phyloP scores from a whole-genome alignment of 2,797 vertebrate genomes.

The Coranthus polyacanthus region DNA sequence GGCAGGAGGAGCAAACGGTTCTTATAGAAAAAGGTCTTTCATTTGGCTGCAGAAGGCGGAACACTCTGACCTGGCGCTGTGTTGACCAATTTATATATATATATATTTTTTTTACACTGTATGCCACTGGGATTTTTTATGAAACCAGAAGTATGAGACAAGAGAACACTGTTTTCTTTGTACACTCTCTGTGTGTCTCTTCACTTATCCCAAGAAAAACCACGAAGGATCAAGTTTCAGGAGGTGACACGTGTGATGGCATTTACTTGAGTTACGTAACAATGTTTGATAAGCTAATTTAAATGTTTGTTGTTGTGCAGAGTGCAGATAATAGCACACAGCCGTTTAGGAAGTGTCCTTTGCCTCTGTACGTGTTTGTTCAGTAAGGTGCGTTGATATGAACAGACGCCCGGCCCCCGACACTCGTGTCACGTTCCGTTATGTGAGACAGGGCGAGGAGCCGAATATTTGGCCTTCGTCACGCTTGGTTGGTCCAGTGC shows the following conservation, averaged over 20 bases:
- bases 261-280: conserved; percentile 19
- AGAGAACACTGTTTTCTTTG: not conserved
- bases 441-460: not conserved
- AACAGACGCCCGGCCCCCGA: conserved; percentile 13
- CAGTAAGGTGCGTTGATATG: conserved; percentile 23
- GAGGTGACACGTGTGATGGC: not conserved
- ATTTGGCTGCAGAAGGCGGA: conserved; percentile 12
- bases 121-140: not conserved
- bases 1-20: conserved; percentile 40
- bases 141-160: not conserved
- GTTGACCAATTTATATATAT: not conserved
- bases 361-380: conserved; percentile 38
- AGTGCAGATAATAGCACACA: not conserved
- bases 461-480: not conserved
- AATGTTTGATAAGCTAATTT: conserved; percentile 1
- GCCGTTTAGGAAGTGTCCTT: not conserved
- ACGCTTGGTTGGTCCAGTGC: not conserved
- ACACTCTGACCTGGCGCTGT: not conserved
- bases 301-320: not conserved
- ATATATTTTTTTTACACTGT: not conserved
- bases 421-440: conserved; percentile 1
- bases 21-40: conserved; percentile 26
- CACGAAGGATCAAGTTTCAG: not conserved
- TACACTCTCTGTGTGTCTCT: not conserved
- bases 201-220: not conserved